Evolutionary conservation across 2,888 invertebrate genomes (phyloP), one percentile per base, ranked within the genome.

Genomic region (Marronus borbonicus): DNA sequence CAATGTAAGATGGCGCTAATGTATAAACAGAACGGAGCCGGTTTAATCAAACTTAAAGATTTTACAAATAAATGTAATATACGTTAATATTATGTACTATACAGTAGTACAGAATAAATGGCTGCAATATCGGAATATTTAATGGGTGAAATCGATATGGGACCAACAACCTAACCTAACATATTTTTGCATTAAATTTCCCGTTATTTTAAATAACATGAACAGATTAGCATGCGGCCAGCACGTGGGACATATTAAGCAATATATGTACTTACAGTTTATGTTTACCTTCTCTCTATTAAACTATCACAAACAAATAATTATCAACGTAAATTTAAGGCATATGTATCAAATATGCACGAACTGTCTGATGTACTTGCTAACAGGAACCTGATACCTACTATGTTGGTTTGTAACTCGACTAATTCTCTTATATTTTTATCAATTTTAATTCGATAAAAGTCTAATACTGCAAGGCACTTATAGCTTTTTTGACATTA

Each of bases 331-430:
- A 44, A 20, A 39, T 75, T 66, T 44, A 7, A 31, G 20, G 20
- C 44, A 44, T 44, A 44, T 44, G 44, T 62, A 28, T 20, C 10
- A 36, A 44, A 44, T 8, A 44, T 44, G 44, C 39, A 28, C 17
- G 20, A 50, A 44, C 62, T 76, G 20, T 39, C 20, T 65, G 65
- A 65, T 66, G 65, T 28, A 66, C 20, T 31, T 83, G 84, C 84
- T 84, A 84, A 85, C 83, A 84, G 84, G 82, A 86, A 87, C 86
- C 81, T 81, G 80, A 83, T 86, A 80, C 80, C 80, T 76, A 77
- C 66, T 78, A 79, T 80, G 10, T 49, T 76, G 79, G 76, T 52
- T 75, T 82, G 77, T 78, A 82, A 82, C 81, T 80, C 81, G 62
- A 44, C 78, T 77, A 77, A 72, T 58, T 78, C 69, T 36, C 17